These are phyloP conservation scores for Helicoverpa zea DNA, from an alignment of 1,140 invertebrate genomes.

Conservation along the genomic window DNA sequence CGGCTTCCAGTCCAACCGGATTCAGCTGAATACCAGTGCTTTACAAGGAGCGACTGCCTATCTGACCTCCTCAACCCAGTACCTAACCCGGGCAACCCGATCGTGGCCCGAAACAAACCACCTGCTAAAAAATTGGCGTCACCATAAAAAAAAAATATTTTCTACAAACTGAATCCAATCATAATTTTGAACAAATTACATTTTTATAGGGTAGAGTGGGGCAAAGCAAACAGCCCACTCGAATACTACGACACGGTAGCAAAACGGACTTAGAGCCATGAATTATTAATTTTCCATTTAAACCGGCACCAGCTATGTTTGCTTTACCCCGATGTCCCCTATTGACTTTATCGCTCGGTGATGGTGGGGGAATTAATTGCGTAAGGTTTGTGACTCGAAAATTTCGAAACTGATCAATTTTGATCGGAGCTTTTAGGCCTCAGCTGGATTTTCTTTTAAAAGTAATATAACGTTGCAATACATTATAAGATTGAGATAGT, in stretches of 20 bases:
- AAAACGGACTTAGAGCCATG: constrained; percentile 45
- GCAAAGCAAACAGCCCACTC: constrained; percentile 44
- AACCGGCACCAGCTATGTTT: constrained; percentile 49
- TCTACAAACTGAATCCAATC: constrained; percentile 44
- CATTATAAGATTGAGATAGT: neutral
- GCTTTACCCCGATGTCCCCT: constrained; percentile 47
- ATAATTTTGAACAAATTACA: constrained; percentile 50
- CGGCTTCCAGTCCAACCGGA: too few relatives aligned
- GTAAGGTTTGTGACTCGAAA: constrained; percentile 26
- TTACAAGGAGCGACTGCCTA: too few relatives aligned
- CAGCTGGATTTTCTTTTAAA: neutral
- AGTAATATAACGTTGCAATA: constrained; percentile 1
- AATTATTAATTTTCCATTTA: constrained; percentile 56
- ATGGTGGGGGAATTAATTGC: constrained; percentile 50
- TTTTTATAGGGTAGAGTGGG: constrained; percentile 37
- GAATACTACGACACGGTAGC: constrained; percentile 13
- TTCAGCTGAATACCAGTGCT: too few relatives aligned
- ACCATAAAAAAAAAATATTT: constrained; percentile 37
- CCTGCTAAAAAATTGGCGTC: constrained; percentile 1
- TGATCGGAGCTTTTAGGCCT: constrained; percentile 34
- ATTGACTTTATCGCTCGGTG: constrained; percentile 51
- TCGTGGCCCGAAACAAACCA: neutral
- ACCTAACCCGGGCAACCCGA: too few relatives aligned
- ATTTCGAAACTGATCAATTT: constrained; percentile 42
- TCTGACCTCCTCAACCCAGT: too few relatives aligned